Base-by-base conservation (phyloP, 2,888 invertebrate species). In the Adelphocoris suturalis region DNA sequence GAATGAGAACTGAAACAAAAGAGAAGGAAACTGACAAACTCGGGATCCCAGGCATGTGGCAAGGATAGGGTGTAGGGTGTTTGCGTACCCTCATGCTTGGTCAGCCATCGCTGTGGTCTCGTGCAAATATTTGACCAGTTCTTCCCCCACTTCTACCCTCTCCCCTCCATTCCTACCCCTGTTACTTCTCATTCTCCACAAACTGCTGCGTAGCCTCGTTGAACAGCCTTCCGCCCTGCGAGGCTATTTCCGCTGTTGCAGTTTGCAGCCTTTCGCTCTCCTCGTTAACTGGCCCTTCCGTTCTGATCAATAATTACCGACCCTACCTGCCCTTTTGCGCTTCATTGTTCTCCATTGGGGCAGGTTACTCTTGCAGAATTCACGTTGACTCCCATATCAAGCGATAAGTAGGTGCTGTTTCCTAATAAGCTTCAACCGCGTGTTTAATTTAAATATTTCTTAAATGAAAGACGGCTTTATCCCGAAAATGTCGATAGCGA, bases 81-180 rank as follows among this genome's bases (percentile, higher is more conserved):
- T 88, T 76, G 88, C 82, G 89, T 81, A 82, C 82, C 89, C 89
- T 61, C 82, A 89, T 89, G 89, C 89, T 82, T 89, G 89, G 89
- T 89, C 89, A 89, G 89, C 89, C 89, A 82, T 89, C 81, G 89
- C 81, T 23, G 89, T 16, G 82, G 89, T 82, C 68, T 88, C 80
- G 78, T 55, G 88, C 88, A 89, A 89, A 89, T 89, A 89, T 89
- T 89, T 89, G 89, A 89, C 82, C 89, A 82, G 82, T 68, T 89
- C 48, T 68, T 76, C 57, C 48, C 76, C 78, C 80, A 78, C 28
- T 52, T 12, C 55, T 23, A 14, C 68, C 78, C 11, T 52, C 23
- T 28, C 7, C 55, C 46, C 68, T 47, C 46, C n/a, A 7, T 48
- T 52, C 57, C 28, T 23, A 1, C 52, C 13, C 37, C 80, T 37